These are phyloP conservation scores for Parus major DNA, from an alignment of 2,113 vertebrate genomes.

Conservation along the genomic window DNA sequence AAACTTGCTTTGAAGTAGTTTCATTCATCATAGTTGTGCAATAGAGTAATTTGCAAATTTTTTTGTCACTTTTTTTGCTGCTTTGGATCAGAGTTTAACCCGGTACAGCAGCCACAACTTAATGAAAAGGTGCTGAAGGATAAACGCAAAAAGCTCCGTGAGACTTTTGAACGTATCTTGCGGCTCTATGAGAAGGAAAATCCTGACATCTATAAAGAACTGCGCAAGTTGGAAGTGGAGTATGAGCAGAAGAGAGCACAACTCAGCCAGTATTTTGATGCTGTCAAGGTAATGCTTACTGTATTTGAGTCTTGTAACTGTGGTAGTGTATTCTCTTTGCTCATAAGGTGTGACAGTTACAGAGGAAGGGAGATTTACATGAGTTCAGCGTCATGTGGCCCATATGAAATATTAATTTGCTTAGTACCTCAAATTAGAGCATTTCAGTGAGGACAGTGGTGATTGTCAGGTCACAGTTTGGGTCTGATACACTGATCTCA, in stretches of 20 bases:
- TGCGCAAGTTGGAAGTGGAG: slow-evolving; percentile 92
- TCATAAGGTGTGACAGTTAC: accelerated
- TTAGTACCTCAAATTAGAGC: not conserved
- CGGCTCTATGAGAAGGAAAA: slow-evolving; percentile 96
- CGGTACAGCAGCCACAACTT: slow-evolving; percentile 92
- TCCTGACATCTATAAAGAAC: slow-evolving; percentile 93
- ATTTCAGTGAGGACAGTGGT: not conserved
- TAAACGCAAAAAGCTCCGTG: slow-evolving; percentile 95
- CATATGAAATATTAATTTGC: not conserved
- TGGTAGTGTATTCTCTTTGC: not conserved
- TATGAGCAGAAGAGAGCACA: slow-evolving; percentile 97
- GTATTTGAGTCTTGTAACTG: not conserved
- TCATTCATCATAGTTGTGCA: not conserved
- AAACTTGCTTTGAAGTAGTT: not conserved
- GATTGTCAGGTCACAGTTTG: not conserved
- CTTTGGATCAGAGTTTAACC: slow-evolving; percentile 88
- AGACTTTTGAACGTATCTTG: slow-evolving; percentile 96
- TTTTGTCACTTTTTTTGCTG: not conserved
- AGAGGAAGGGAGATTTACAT: not conserved
- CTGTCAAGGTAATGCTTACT: slow-evolving; percentile 86
- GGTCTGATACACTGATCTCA: not conserved
- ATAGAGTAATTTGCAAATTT: not conserved
- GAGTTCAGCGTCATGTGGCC: not conserved
- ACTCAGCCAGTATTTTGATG: slow-evolving; percentile 95
- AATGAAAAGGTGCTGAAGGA: slow-evolving; percentile 97